Conservation (phyloP, 1,140 invertebrate species). For the Euura saliciscinereae region DNA sequence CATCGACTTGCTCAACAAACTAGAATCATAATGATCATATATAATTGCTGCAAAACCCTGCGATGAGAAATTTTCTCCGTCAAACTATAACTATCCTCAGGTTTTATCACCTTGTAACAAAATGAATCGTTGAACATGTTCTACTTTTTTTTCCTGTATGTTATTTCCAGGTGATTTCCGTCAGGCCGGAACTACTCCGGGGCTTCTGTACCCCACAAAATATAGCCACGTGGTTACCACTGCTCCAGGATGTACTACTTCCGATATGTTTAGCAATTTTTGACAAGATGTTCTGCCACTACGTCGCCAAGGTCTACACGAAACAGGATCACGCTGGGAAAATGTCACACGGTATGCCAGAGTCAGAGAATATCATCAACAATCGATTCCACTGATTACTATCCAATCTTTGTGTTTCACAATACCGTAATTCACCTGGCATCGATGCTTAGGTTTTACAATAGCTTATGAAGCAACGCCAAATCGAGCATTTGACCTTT, state of each 20-base stretch:
- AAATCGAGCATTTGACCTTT: too few species aligned
- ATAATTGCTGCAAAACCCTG: too few species aligned
- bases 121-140: too few species aligned
- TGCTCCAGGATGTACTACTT: slow-evolving; percentile 58
- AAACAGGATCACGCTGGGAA: slow-evolving; percentile 47
- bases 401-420: slow-evolving; percentile 12
- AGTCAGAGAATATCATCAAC: not conserved
- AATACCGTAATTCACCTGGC: not conserved
- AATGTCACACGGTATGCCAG: slow-evolving; percentile 43
- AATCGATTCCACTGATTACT: not conserved
- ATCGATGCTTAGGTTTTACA: too few species aligned
- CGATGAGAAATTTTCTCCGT: too few species aligned
- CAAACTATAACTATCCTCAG: too few species aligned
- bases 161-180: slow-evolving; percentile 48
- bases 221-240: slow-evolving; percentile 55
- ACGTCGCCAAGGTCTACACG: slow-evolving; percentile 58
- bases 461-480: too few species aligned
- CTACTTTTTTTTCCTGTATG: too few species aligned
- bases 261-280: slow-evolving; percentile 58
- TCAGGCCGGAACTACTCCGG: slow-evolving; percentile 48
- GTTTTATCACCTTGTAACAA: too few species aligned
- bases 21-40: too few species aligned
- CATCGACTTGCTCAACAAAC: too few species aligned
- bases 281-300: slow-evolving; percentile 59
- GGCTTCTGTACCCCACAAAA: slow-evolving; percentile 49